phyloP scores from a whole-genome alignment of 2,797 vertebrate genomes.

The Etheostoma nigrum region DNA sequence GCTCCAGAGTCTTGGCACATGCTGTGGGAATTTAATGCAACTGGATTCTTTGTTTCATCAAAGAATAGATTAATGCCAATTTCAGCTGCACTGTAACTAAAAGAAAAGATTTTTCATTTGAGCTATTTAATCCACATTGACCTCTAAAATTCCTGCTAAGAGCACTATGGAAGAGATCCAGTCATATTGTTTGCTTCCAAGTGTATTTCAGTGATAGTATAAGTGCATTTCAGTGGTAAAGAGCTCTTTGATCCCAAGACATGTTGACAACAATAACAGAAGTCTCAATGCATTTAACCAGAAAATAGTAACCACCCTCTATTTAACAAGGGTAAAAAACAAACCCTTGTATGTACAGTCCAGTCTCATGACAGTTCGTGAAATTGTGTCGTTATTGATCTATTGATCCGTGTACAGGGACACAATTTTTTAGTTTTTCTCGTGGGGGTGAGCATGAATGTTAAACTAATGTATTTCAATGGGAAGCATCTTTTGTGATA shows the following conservation, averaged over 20 bases:
- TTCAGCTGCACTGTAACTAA: conserved; percentile 49
- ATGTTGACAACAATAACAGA: conserved; percentile 42
- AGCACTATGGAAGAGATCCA: conserved; percentile 53
- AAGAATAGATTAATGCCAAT: conserved; percentile 34
- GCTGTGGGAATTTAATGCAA: conserved; percentile 33
- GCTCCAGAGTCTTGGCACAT: conserved; percentile 33
- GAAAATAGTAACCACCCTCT: conserved; percentile 22
- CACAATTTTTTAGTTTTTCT: too few species aligned
- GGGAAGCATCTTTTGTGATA: too few species aligned
- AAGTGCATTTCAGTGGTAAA: conserved; percentile 28
- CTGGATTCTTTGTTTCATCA: conserved; percentile 38
- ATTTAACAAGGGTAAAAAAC: background rate
- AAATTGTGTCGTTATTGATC: too few species aligned
- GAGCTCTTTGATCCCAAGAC: conserved; percentile 49
- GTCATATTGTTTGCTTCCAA: conserved; percentile 60
- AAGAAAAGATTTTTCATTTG: conserved; percentile 52
- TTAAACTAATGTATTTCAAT: too few species aligned
- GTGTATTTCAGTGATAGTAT: conserved; percentile 53
- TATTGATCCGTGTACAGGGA: too few species aligned
- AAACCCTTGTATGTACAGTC: background rate
- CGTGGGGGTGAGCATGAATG: too few species aligned
- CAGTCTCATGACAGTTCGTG: too few species aligned
- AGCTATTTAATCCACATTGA: conserved; percentile 67
- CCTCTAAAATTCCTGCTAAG: conserved; percentile 58
- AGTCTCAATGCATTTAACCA: conserved; percentile 16